phyloP scores from a whole-genome alignment of 2,113 vertebrate species.

The Anarhynchus alexandrinus region DNA sequence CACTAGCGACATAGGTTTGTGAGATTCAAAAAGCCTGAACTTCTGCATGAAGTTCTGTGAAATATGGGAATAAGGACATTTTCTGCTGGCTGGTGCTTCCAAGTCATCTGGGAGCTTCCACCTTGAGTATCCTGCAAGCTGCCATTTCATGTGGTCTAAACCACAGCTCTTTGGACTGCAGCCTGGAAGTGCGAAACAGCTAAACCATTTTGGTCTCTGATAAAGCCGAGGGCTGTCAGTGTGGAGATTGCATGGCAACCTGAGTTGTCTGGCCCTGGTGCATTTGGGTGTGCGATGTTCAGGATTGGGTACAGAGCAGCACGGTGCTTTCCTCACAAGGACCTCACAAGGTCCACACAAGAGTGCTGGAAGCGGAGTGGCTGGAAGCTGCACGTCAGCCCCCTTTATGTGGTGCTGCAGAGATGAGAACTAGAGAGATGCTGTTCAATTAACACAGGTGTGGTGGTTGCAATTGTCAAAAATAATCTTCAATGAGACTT shows the following conservation, averaged over 20 bases:
- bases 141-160: background rate
- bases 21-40: background rate
- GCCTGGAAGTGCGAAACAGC: background rate
- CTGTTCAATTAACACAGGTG: rapidly evolving
- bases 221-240: background rate
- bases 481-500: background rate
- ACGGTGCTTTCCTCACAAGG: background rate
- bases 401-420: background rate
- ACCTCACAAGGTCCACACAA: too few relatives aligned
- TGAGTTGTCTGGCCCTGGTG: background rate
- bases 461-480: background rate
- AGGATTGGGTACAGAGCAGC: background rate
- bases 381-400: rapidly evolving
- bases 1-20: background rate
- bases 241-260: too few relatives aligned
- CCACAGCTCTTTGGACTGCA: background rate
- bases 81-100: background rate
- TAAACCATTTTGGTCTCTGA: background rate
- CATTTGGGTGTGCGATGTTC: background rate
- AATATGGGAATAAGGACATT: background rate
- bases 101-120: background rate
- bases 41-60: background rate
- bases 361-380: background rate
- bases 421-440: background rate
- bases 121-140: background rate